Base-by-base conservation (phyloP, 2,113 vertebrate species). In the Rissa tridactyla region DNA sequence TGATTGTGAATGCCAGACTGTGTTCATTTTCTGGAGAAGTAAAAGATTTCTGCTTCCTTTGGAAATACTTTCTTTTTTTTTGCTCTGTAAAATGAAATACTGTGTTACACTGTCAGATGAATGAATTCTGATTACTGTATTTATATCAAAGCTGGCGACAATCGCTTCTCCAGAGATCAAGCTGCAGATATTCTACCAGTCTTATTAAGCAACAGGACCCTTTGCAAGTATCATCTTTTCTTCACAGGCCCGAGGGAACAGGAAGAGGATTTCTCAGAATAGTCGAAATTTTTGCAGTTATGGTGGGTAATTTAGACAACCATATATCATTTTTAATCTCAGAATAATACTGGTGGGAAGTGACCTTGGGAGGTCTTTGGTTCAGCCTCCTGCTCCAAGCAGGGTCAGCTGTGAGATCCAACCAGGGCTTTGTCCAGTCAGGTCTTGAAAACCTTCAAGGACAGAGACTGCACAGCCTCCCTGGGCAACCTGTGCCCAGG, bases 111-210 rank as follows among this genome's bases (percentile, higher is more conserved):
- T 83, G 52, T n/a, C 72, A 88, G 82, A 90, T 90, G 79, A 93
- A 95, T 93, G 79, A 93, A 92, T 90, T 94, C 82, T 96, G 88
- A 96, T 93, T 95, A 73, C 82, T 66, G 62, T 90, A 86, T 90
- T 93, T 94, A 81, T 92, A 88, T 46, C 68, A 92, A 95, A 92
- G 58, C 38, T 82, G 36, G 65, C 40, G n/a, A 65, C 66, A 82
- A 49, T 40, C 2, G 3, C 30, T 92, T 92, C 49, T 86, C 42
- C 46, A 88, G 80, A 90, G 83, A 83, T 81, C 54, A 61, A 93
- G 40, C 25, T 78, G 72, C 46, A 92, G 51, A 92, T 92, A 86
- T 32, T 65, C 10, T 30, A 70, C 36, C 27, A 78, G 42, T 18
- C 34, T 49, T 80, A 49, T 40, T 18, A 80, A 88, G 44, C 23